Conservation (phyloP, 2,113 vertebrate genomes). For the Nycticryphes semicollaris region DNA sequence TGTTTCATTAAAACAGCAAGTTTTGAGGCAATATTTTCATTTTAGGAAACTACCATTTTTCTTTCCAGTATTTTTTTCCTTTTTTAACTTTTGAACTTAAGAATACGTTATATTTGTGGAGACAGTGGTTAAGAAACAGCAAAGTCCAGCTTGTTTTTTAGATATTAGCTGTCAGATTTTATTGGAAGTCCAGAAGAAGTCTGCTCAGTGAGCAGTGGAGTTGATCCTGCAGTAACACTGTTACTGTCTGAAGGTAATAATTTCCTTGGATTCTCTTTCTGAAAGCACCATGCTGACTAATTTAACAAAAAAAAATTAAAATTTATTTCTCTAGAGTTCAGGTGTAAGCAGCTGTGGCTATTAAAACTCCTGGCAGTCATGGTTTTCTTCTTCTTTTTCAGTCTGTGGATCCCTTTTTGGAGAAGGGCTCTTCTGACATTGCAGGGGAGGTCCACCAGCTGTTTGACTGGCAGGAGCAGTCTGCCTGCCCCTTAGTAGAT, state of each 20-base stretch:
- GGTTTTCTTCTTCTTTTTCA: constrained; percentile 6
- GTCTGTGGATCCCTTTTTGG: constrained; percentile 10
- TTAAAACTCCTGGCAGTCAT: neutral
- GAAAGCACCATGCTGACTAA: neutral
- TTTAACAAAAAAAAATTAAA: neutral
- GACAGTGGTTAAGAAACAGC: neutral
- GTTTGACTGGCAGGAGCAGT: constrained; percentile 85
- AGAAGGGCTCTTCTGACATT: constrained; percentile 48
- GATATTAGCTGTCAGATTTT: neutral
- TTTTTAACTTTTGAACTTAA: neutral
- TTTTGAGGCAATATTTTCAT: neutral
- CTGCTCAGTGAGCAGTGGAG: neutral
- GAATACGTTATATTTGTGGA: neutral
- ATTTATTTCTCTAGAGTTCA: neutral
- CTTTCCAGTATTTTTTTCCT: neutral
- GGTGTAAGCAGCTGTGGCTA: neutral
- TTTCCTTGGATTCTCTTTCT: neutral
- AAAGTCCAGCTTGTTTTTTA: neutral
- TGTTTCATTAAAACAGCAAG: neutral
- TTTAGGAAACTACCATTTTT: fast-evolving
- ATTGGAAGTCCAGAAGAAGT: neutral
- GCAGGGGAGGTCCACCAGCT: constrained; percentile 83
- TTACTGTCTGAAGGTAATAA: neutral
- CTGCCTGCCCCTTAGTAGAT: constrained; percentile 87
- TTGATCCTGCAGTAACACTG: neutral